Evolutionary conservation across 2,888 invertebrate species (phyloP).

Genomic region (Pteria penguin): DNA sequence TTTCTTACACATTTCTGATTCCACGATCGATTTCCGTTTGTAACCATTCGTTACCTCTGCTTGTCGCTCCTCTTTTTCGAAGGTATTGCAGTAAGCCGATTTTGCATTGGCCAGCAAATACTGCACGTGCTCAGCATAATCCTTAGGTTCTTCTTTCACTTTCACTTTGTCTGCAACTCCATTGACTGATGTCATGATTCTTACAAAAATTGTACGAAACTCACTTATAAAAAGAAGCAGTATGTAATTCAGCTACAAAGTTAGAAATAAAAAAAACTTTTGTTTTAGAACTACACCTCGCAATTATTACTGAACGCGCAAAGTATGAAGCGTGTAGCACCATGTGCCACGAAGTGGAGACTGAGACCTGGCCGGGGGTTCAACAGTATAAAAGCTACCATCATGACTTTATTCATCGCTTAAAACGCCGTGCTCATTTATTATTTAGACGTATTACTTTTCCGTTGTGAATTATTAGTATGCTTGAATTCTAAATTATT

Average conservation of each 20-base stretch:
- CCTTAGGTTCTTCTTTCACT: conserved; percentile 24
- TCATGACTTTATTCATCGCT: too few species aligned
- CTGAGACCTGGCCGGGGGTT: too few species aligned
- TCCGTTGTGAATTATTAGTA: conserved; percentile 43
- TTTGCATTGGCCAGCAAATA: conserved; percentile 21
- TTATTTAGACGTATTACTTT: conserved; percentile 40
- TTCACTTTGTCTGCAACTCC: background rate
- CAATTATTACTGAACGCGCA: too few species aligned
- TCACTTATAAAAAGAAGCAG: too few species aligned
- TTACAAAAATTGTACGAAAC: too few species aligned
- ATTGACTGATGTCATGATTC: too few species aligned
- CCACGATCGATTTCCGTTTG: background rate
- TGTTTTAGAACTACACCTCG: too few species aligned
- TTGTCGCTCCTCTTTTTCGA: background rate
- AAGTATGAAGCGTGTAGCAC: too few species aligned
- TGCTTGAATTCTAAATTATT: conserved; percentile 46
- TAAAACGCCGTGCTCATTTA: conserved; percentile 19
- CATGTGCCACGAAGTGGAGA: too few species aligned
- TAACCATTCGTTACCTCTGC: background rate
- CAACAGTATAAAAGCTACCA: too few species aligned
- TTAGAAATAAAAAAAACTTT: too few species aligned
- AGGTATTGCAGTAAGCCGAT: conserved; percentile 12
- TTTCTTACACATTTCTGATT: background rate
- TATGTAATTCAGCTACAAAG: too few species aligned
- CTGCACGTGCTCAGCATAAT: background rate